Base-by-base conservation (phyloP, 2,888 invertebrate genomes). In the Plusia festucae region DNA sequence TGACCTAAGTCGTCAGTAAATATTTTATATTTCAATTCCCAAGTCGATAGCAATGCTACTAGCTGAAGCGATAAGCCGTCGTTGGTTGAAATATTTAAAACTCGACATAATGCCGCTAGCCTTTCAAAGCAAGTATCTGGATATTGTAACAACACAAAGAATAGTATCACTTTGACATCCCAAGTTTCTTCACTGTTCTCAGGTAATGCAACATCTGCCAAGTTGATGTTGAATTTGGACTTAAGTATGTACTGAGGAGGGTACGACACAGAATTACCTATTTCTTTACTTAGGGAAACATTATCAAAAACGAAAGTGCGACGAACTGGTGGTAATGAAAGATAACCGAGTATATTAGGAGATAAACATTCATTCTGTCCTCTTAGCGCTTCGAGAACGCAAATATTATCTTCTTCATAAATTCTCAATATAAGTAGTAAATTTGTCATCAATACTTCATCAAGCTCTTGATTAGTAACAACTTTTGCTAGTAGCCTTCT, bases 141-240 rank as follows among this genome's bases (percentile, higher is more conserved):
- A 68, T 88, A 84, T 76, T 92, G 91, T 76, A 87, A 89, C 69
- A 95, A 84, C 68, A 94, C 89, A 72, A 91, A 91, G 84, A 93
- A 93, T n/a, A 95, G 78, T 63, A 94, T 85, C 32, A 93, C 90
- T 86, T 94, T 94, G 0, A 89, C 91, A 85, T 95, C 93, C 93
- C 93, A 94, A 20, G 94, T 94, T 85, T 93, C 93, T 85, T 94
- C 95, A 44, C 88, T 90, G 70, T 86, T 89, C 79, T 93, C 94
- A n/a, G 93, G 90, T 54, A 94, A 82, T 60, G 91, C 87, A 66
- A 95, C 87, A 72, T 94, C 93, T 20, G 90, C 85, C 65, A 94
- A 85, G 82, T 93, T 91, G 16, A 95, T 92, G 76, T 93, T 92
- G 73, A 93, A 95, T 82, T 93, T 94, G 2, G 87, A 84, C 81